Evolutionary conservation across 2,113 vertebrate species (phyloP).

Genomic region (Calidris pugnax): DNA sequence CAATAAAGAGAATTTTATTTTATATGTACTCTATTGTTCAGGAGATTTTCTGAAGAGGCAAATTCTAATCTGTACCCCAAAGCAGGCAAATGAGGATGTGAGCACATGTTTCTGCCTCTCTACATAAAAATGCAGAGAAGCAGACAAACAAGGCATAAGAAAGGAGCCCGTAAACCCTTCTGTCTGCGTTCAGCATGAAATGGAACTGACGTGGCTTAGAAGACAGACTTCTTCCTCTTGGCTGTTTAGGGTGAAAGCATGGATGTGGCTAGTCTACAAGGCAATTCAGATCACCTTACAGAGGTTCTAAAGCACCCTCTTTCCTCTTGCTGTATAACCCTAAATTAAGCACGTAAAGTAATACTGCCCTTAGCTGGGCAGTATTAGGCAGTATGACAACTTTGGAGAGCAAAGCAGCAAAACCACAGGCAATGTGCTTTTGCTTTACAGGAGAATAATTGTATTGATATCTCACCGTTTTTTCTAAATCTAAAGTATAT

Average conservation of each 20-base stretch:
- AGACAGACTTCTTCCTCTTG: not conserved
- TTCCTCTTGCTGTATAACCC: not conserved
- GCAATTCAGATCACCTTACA: not conserved
- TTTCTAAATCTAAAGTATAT: not conserved
- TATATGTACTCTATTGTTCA: not conserved
- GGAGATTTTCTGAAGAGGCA: not conserved
- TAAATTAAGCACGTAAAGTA: not conserved
- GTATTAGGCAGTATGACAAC: not conserved
- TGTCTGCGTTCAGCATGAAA: not conserved
- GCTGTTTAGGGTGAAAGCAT: not conserved
- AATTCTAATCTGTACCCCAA: not conserved
- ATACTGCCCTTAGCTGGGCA: not conserved
- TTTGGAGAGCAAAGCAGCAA: not conserved
- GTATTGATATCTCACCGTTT: not conserved
- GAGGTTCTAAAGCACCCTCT: not conserved
- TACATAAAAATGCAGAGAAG: not conserved
- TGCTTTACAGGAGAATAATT: not conserved
- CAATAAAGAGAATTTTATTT: not conserved
- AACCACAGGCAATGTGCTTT: not conserved
- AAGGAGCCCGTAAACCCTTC: not conserved
- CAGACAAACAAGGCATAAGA: not conserved
- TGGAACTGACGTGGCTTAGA: fast-evolving
- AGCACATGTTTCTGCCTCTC: not conserved
- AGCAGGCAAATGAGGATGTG: not conserved
- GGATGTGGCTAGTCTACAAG: not conserved